Base-by-base conservation (phyloP, 2,888 invertebrate species). In the Cyclophora albipunctata region DNA sequence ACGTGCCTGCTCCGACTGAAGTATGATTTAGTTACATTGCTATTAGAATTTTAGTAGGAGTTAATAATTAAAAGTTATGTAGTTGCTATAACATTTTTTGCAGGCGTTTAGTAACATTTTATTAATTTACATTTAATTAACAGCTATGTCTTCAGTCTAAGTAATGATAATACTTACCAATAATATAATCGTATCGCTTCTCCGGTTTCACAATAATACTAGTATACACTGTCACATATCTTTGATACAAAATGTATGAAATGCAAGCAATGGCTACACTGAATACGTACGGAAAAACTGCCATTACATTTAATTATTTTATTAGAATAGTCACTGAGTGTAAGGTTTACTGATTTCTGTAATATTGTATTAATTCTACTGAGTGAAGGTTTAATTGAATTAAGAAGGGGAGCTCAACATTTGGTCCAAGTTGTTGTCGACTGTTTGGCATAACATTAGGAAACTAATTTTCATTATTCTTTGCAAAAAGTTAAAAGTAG, bases 1-100 rank as follows among this genome's bases (percentile, higher is more conserved):
- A 89, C 35, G 94, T 93, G 0, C 94, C 94, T 2, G 91, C 93
- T 1, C 94, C 94, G 47, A 94, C 37, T 37, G 37, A 37, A 37
- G 5, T 37, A 37, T 5, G 37, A 37, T 5, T 37, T 37, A 20
- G 20, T 20, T 20, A 20, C 20, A 20, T 37, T 37, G 37, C 37
- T 37, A 37, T 5, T 37, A 4, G 37, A 37, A 37, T 37, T 37
- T 37, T 37, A 2, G 5, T 5, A 37, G 37, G 37, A 4, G 37
- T 37, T 37, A 2, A 37, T 37, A 37, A 4, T 37, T 2, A 5
- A 5, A 37, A 37, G 5, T 37, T 37, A 37, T 5, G 5, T 5
- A 5, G 5, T 37, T 37, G 37, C 4, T 5, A 20, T 20, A 20
- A 20, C 20, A 20, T 20, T 20, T 20, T 20, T 20, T 20, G 20